Percentiles rank a stretch among this genome's conserved stretches.
Evolutionary conservation across 2,797 vertebrate species (phyloP).

Genomic region (Oophaga sylvatica): DNA sequence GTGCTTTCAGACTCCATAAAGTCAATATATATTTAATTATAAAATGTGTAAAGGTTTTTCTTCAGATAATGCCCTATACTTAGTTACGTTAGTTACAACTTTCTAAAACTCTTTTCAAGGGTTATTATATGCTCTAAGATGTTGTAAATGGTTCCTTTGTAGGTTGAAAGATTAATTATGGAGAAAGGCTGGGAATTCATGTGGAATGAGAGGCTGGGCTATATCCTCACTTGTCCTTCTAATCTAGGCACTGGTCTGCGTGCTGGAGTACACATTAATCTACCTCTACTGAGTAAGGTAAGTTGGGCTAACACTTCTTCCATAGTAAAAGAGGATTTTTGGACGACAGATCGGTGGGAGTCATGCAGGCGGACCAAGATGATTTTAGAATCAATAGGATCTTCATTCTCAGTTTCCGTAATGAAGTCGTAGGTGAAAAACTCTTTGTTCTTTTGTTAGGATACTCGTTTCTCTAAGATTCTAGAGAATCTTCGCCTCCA

Average conservation of each 20-base stretch:
- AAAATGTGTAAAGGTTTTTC: neutral
- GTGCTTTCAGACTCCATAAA: too few species aligned
- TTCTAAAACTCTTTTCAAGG: neutral
- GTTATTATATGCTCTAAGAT: neutral
- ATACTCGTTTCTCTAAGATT: constrained; percentile 89
- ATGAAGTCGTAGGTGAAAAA: neutral
- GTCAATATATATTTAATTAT: neutral
- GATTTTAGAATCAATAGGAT: neutral
- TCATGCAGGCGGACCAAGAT: neutral
- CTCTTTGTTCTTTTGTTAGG: constrained; percentile 68
- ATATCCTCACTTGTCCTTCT: constrained; percentile 94
- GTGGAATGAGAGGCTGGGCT: constrained; percentile 95
- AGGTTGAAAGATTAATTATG: constrained; percentile 94
- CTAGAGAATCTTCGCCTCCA: constrained; percentile 93
- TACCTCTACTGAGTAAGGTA: constrained; percentile 93
- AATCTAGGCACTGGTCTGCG: constrained; percentile 96
- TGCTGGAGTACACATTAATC: constrained; percentile 93
- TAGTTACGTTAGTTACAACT: neutral
- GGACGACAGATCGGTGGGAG: neutral
- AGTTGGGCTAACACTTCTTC: constrained; percentile 10
- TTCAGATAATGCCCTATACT: neutral
- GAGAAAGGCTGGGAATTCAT: constrained; percentile 98
- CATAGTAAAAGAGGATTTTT: neutral
- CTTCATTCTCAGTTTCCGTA: neutral
- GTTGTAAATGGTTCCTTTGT: neutral